Conservation (phyloP, 2,113 vertebrate genomes). For the Cyprinodon brontotheroides region DNA sequence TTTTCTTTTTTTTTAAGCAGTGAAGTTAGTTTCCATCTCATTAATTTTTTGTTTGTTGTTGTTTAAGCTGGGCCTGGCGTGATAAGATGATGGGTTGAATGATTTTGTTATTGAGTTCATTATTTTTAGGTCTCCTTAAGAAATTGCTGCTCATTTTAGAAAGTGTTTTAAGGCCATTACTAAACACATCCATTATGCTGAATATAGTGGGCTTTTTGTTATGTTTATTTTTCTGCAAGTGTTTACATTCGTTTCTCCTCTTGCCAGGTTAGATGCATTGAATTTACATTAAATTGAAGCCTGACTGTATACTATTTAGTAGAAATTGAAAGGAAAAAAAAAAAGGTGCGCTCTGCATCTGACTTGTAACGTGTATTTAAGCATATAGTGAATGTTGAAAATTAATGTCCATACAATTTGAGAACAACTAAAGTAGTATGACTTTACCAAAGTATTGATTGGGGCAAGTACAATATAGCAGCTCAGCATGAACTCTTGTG, state of each 20-base stretch:
- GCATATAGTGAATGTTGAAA: no score
- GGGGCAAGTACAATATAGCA: no score
- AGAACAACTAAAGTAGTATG: no score
- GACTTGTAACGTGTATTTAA: neutral
- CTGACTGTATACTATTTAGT: neutral
- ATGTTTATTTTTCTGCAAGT: neutral
- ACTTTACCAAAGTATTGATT: neutral
- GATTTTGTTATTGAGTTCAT: neutral
- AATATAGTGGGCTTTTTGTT: neutral
- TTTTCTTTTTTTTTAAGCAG: neutral
- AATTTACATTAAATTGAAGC: neutral
- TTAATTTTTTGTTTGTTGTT: neutral
- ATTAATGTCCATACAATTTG: no score
- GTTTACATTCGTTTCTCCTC: neutral
- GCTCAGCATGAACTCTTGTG: no score
- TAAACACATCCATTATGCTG: neutral
- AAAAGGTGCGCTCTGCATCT: neutral
- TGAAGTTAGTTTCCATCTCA: neutral
- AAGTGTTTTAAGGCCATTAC: neutral
- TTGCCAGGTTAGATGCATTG: neutral
- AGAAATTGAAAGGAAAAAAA: neutral
- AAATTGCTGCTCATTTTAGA: neutral
- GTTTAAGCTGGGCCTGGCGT: neutral
- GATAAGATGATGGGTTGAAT: neutral
- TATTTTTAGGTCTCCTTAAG: neutral